Evolutionary conservation across 2,113 vertebrate genomes (phyloP), one percentile per base, ranked within the genome.

Genomic region (Grammomys surdaster): DNA sequence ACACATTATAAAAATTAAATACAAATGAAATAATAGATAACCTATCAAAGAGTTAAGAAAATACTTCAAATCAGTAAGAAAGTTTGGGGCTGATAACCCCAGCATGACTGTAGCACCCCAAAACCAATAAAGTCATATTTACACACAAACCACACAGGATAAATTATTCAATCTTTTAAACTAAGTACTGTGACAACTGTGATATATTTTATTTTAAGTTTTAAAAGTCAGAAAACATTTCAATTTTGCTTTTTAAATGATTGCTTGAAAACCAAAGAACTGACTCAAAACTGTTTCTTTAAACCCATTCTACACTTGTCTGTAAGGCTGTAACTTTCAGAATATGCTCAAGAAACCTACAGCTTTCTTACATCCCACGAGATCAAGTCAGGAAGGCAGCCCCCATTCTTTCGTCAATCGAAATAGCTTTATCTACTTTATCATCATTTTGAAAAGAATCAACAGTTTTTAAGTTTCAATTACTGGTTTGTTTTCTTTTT

Each of bases 1-100:
- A 91, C 17, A 94, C 8, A 94, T 67, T 76, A 81, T 60, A 26
- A 89, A 95, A 95, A 73, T 65, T 0, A n/a, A 98, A 95, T 85
- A 96, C 91, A 97, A 5, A 88, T 28, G 86, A 95, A 92, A 75
- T 78, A 96, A 46, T 17, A 95, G 11, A 80, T 5, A 72, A 63
- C 10, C n/a, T 85, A 76, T 60, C 81, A 54, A 92, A 28, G 31
- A 69, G 31, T 33, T 33, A 33, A 69, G 31, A 69, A 69, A 33
- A 69, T 16, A 31, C 67, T 69, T 33, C 67, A 33, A 76, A 89
- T n/a, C 67, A 94, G n/a, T 19, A 89, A 91, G 48, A 40, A 24
- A 86, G 17, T 77, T 86, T 93, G 40, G 84, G 10, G 91, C 65
- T 96, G 43, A 14, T 63, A 88, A 90, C 88, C 93, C 91, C 72